Evolutionary conservation across 2,888 invertebrate species (phyloP), one percentile per base, ranked within the genome.

Genomic region (Deilephila porcellus): DNA sequence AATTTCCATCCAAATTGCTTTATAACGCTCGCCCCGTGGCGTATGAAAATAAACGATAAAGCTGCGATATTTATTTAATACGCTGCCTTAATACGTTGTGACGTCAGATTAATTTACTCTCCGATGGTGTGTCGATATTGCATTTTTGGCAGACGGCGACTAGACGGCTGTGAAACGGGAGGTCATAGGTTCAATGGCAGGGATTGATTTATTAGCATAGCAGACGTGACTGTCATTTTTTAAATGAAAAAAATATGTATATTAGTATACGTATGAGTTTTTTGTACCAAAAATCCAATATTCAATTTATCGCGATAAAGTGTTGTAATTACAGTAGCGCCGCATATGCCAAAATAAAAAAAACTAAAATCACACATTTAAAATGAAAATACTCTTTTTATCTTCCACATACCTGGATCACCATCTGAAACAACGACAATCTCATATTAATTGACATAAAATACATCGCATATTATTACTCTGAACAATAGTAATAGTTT

Each of bases 1-100:
- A 60, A 72, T 74, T 74, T 74, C 72, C 70, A 74, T 74, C 60
- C 60, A 74, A 74, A 74, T 74, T 72, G 72, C 70, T 74, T 74
- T 70, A 74, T 72, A 74, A 71, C 67, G 64, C 25, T 60, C 25
- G 11, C 71, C 60, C 71, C 34, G 45, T 32, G n/a, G 63, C 63
- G 63, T 45, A 20, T 64, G 45, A 45, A 25, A 67, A 67, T 52
- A 52, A 52, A 17, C 67, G 67, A 45, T 25, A 25, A 20, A 34
- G 20, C 45, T 45, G 6, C 45, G n/a, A 25, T 67, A 52, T 67
- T 52, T 52, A n/a, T 37, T 63, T 52, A 67, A 67, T 52, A 52
- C 67, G 25, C 45, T 67, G 67, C 64, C 25, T 67, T 67, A 67
- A 67, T 67, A 67, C 45, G 67, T 52, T 67, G 52, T 45, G 25